Evolutionary conservation across 2,797 vertebrate genomes (phyloP).

Genomic region (Propithecus deckenii): DNA sequence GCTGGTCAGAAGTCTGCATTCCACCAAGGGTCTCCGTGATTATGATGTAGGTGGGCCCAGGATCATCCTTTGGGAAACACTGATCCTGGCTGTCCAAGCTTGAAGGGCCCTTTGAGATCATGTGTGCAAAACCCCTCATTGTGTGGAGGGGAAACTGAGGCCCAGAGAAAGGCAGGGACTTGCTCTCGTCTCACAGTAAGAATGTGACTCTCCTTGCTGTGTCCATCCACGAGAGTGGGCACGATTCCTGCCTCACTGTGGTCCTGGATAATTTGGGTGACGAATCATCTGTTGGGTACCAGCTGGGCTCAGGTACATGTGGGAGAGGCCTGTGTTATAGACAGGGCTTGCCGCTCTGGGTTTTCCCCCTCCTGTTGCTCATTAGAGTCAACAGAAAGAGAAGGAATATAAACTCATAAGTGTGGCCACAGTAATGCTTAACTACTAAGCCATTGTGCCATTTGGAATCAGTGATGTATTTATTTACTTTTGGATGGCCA

Average conservation of each 20-base stretch:
- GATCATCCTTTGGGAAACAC: neutral
- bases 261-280: neutral
- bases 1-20: neutral
- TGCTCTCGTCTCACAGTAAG: neutral
- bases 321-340: neutral
- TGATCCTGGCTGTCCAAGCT: neutral
- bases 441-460: neutral
- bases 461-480: neutral
- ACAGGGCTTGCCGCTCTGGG: neutral
- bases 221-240: no score
- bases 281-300: neutral
- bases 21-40: neutral
- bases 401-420: neutral
- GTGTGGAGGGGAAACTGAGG: neutral
- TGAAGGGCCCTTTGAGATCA: neutral
- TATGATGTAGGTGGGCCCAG: no score
- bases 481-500: neutral
- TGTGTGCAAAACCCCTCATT: neutral
- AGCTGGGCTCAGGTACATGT: neutral
- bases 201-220: neutral
- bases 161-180: neutral
- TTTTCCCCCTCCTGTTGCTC: neutral
- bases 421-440: neutral
- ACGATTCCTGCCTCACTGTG: neutral
- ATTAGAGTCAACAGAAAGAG: neutral